Evolutionary conservation across 2,888 invertebrate genomes (phyloP), one percentile per base, ranked within the genome.

Genomic region (Drosophila lutescens): DNA sequence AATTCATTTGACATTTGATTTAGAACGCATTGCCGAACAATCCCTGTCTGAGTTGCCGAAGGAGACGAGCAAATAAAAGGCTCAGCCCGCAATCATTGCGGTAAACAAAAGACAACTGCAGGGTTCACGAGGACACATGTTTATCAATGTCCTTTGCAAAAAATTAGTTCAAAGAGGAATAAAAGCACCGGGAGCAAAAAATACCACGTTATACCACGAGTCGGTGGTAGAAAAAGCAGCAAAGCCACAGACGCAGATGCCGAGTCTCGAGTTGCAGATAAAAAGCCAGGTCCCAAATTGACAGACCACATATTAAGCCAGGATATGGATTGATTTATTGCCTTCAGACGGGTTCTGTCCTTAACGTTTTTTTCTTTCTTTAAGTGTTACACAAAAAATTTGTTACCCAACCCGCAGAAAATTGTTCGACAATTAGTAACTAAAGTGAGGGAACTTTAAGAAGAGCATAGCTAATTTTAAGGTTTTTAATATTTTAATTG

Each of bases 281-380:
- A 49, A 49, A 49, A 49, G 49, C 34, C 49, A 20, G 49, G 34
- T 3, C 49, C 49, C 8, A 49, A 49, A 49, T 49, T 49, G 49
- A 49, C 49, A 49, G 49, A 49, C 49, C 49, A 49, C 49, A 49
- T 49, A 49, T 49, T 49, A 40, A 61, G 61, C 50, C 55, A 44
- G 49, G 66, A 61, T 61, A 61, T 67, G 61, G 66, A 67, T 67
- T 67, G 66, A 67, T 67, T 67, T 67, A 67, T 49, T 49, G 49
- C 49, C 20, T 34, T 49, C 49, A 34, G 49, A 49, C 49, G 34
- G 12, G 17, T 7, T 34, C 46, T 49, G 12, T 0, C 44, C 7
- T 20, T 44, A 3, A 23, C 7, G 2, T 23, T 44, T 13, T 43
- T 44, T 44, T 44, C 20, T 23, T 7, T 10, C 5, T n/a, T 34